Base-by-base conservation (phyloP, 2,113 vertebrate genomes). In the Melanocharis versteri region DNA sequence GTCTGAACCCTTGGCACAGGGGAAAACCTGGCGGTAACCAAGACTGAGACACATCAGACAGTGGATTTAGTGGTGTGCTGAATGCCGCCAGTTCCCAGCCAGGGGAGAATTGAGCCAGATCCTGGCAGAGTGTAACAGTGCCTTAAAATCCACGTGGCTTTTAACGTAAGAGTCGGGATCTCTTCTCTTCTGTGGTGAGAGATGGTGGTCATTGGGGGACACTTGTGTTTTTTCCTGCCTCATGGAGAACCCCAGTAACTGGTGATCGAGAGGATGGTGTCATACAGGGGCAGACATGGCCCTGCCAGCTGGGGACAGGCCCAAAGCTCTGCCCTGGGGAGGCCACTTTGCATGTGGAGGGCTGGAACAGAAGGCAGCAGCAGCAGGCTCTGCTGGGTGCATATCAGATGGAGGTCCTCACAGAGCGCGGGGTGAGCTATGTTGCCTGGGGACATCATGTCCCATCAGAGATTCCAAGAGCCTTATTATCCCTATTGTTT, bases 241-340 rank as follows among this genome's bases (percentile, higher is more conserved):
- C 28, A 5, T 8, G 15, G 58, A 72, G 57, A 76, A 15, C 40
- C 10, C 24, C 45, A n/a, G 65, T 51, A n/a, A n/a, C n/a, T n/a
- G n/a, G n/a, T n/a, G 64, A 40, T 4, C n/a, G 65, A 39, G 35
- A 64, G 31, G 13, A 48, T 0, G 4, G 19, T 83, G 42, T 80
- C 22, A 10, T 14, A 15, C 11, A 19, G 39, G 39, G 7, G 1
- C 26, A 61, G 26, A 81, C 0, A 0, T 7, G 53, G 28, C 28
- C 35, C 35, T 85, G 39, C 16, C 28, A 72, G 11, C 24, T 1
- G 1, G 42, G 21, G 11, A 24, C 24, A 31, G 35, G 24, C 61
- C 45, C 51, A 39, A 19, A 1, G 27, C 33, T 71, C 44, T 82
- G 48, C 48, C 47, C 62, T n/a, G 4, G 51, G 64, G 53, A 70